Conservation (phyloP, 1,140 invertebrate genomes). For the Leptinotarsa undecemlineata region DNA sequence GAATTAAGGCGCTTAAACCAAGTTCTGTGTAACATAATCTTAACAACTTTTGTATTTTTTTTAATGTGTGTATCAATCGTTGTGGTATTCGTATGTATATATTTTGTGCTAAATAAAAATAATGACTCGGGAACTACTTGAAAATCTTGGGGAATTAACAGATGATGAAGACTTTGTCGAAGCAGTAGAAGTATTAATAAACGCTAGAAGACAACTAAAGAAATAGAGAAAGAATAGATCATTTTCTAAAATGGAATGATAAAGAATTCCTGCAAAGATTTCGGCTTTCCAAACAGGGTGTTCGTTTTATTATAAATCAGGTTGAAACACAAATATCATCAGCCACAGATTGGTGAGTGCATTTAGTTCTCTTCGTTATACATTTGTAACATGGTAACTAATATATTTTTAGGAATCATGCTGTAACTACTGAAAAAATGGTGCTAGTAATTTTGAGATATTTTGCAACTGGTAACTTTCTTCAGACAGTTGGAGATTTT, state of each 20-base stretch:
- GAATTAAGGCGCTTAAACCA: background rate
- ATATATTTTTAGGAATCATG: conserved; percentile 27
- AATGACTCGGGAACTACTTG: background rate
- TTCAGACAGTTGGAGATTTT: conserved; percentile 27
- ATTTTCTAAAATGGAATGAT: conserved; percentile 17
- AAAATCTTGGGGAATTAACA: background rate
- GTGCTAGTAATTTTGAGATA: conserved; percentile 23
- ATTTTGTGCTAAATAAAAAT: background rate
- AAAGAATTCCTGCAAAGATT: conserved; percentile 7
- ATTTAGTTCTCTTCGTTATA: background rate
- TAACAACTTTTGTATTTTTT: background rate
- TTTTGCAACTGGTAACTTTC: conserved; percentile 28
- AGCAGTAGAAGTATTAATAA: background rate
- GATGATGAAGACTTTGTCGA: conserved; percentile 9
- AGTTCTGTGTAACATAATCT: background rate
- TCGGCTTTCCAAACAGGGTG: conserved; percentile 8
- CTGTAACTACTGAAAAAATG: conserved; percentile 19
- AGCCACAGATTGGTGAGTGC: background rate
- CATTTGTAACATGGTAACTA: background rate
- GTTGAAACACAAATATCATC: conserved; percentile 2
- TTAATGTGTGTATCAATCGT: background rate
- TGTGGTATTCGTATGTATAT: background rate
- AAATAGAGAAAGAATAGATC: conserved; percentile 15
- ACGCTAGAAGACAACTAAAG: background rate
- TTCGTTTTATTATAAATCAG: background rate